Base-by-base conservation (phyloP, 2,797 vertebrate genomes). In the Lacerta bilineata region DNA sequence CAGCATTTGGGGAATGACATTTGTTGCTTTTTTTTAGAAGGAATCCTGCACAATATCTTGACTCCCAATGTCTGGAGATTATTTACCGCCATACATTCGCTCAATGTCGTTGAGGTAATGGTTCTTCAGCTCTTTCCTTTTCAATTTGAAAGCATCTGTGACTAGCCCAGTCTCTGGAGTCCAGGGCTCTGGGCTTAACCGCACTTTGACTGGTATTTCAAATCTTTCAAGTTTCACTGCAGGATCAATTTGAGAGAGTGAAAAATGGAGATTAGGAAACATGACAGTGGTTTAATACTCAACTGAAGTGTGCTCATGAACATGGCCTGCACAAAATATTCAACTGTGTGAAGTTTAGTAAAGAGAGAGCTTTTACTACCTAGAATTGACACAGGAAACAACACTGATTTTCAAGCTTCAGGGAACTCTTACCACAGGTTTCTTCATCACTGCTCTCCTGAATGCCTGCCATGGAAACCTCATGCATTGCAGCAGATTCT, bases 81-180 rank as follows among this genome's bases (percentile, higher is more conserved):
- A 99, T 97, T 99, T 99, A 50, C 98, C 98, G 10, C 99, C 99
- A 0, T 99, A 99, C 99, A 99, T 99, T 96, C 99, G 96, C 95
- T 99, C 99, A 17, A 99, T 99, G 95, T 99, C 98, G 0, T 97
- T 97, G 91, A 98, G 97, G 97, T 99, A 99, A 97, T 99, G 98
- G 95, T 99, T 98, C 97, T 98, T 99, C 93, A 99, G 96, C 95
- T 99, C 99, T 95, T 98, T 99, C 95, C 99, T 98, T 96, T 99
- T 99, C 95, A 99, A 96, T 95, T 99, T 99, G 96, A 99, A 99
- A 1, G 99, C 99, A 3, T 99, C 99, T 0, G 99, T 99, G 82
- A 99, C 99, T 0, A 99, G 95, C 59, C 99, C 99, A 0, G 98
- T 99, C 96, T 99, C 99, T 0, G 99, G 99, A 2, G 99, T 99